Base-by-base conservation (phyloP, 2,888 invertebrate genomes). In the Acanthosoma haemorrhoidale region DNA sequence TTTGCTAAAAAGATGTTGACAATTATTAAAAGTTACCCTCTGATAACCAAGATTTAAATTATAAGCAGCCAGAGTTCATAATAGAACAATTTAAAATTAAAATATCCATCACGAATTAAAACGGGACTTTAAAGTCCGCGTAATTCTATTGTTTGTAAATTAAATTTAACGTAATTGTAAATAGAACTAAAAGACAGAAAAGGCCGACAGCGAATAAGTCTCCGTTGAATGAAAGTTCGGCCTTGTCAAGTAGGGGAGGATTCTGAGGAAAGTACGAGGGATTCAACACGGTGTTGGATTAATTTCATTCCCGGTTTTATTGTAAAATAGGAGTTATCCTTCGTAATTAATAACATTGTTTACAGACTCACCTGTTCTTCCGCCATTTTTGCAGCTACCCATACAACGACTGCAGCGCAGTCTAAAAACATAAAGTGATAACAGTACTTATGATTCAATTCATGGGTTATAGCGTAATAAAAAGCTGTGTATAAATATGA, bases 341-440 rank as follows among this genome's bases (percentile, higher is more conserved):
- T 74, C 64, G 73, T 74, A 76, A 75, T 73, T 76, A 77, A 77
- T 76, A 64, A 74, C 69, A 77, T 79, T 79, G 77, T 78, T 79
- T 78, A 77, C 76, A 75, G 83, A 82, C 86, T 85, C 85, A 88
- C 88, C 88, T 88, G 88, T 85, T 88, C 87, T 82, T 88, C 88
- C 85, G 88, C 88, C 88, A 88, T 88, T 85, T 87, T 87, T 80
- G 78, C 79, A 71, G 77, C 79, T 78, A 80, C 81, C 81, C 81
- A 80, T 79, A 79, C 79, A 78, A 68, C 73, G 73, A 75, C 72
- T 70, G 74, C 73, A 75, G 75, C 77, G 77, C 76, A 72, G 71
- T 74, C 76, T 77, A 73, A 75, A 77, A 77, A 77, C 77, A 77
- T 59, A 63, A 59, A 72, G 51, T 41, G 25, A 51, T 39, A 66